A percentile compares a stretch with the other conserved stretches of the same genome.
These are phyloP conservation scores for Poecile atricapillus DNA, from an alignment of 2,113 vertebrate genomes.

Conservation along the genomic window DNA sequence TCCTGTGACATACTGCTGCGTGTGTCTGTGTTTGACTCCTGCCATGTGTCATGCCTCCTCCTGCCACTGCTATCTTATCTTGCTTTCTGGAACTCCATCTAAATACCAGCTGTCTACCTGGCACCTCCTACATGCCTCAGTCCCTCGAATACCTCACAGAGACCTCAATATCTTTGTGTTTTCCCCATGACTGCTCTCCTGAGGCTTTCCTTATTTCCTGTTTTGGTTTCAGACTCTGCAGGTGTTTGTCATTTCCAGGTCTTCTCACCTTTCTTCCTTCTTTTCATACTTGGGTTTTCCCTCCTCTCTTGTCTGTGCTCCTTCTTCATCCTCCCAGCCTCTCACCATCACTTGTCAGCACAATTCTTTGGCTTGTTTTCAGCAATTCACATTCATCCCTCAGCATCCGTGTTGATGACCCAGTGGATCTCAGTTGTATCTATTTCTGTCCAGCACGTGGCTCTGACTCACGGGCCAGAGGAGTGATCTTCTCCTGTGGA, in stretches of 20 bases:
- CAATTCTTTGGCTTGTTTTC: background rate
- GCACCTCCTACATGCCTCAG: accelerated
- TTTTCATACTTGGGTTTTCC: background rate
- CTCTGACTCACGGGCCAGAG: background rate
- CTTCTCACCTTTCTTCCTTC: background rate
- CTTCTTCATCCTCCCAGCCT: background rate
- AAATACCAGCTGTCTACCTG: background rate
- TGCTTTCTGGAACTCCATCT: background rate
- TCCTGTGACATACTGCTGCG: background rate
- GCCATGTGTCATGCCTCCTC: background rate
- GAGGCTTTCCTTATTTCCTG: background rate
- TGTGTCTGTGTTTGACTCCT: background rate
- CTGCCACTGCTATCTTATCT: background rate
- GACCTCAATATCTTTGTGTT: background rate
- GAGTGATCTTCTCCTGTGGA: background rate
- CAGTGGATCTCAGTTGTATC: background rate
- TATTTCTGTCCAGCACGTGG: background rate
- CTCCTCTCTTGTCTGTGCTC: background rate
- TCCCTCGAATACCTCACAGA: background rate
- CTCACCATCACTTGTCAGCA: background rate
- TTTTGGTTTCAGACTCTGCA: background rate
- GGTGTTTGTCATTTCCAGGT: background rate
- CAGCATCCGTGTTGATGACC: background rate
- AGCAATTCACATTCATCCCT: background rate
- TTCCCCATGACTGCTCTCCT: background rate